A percentile compares a stretch with the other conserved stretches of the same genome.
phyloP scores from a whole-genome alignment of 1,140 invertebrate species.

The Drosophila gunungcola region DNA sequence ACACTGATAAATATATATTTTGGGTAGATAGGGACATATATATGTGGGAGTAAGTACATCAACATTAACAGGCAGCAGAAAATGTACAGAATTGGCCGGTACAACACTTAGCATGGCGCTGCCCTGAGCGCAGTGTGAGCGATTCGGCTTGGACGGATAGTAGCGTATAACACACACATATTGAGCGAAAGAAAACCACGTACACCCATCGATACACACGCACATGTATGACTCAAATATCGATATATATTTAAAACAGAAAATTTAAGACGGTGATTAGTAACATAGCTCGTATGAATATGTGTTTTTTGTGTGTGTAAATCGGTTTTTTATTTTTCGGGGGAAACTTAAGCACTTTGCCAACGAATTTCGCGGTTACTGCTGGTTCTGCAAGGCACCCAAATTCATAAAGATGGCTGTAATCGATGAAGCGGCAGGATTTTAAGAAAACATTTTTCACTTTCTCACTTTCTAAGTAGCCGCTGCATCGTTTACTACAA shows the following conservation, averaged over 20 bases:
- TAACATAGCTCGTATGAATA: conserved; percentile 2
- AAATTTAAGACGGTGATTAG: conserved; percentile 5
- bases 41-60: conserved; percentile 30
- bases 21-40: conserved; percentile 30
- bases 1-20: conserved; percentile 33
- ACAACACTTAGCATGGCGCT: conserved; percentile 69
- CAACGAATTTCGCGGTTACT: not conserved
- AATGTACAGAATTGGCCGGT: conserved; percentile 58
- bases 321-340: conserved; percentile 9
- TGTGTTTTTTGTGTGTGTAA: conserved; percentile 17
- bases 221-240: conserved; percentile 21
- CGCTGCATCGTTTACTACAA: conserved; percentile 3
- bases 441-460: not conserved
- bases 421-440: not conserved
- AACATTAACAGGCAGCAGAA: conserved; percentile 41
- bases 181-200: conserved; percentile 23
- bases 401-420: not conserved
- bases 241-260: conserved; percentile 14
- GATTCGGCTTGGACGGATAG: conserved; percentile 34
- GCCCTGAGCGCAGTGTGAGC: conserved; percentile 44
- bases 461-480: not conserved
- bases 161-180: conserved; percentile 39
- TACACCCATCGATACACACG: conserved; percentile 27
- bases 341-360: conserved; percentile 6
- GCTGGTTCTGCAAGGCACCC: not conserved